Base-by-base conservation (phyloP, 1,140 invertebrate species). In the Calycopis cecrops region DNA sequence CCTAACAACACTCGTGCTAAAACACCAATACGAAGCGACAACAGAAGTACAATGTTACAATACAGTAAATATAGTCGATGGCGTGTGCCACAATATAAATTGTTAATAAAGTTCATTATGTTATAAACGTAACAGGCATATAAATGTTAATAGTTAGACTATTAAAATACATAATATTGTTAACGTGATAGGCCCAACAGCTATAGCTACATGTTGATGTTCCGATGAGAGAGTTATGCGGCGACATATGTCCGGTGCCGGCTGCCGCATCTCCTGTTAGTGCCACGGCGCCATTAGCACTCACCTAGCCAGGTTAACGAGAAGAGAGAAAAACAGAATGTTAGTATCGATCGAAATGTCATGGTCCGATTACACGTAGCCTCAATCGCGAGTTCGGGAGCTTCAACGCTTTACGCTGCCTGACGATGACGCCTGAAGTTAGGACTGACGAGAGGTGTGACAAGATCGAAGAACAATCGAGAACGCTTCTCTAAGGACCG, bases 271-370 rank as follows among this genome's bases (percentile, higher is more conserved):
- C 77, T 77, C 62, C 82, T 67, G 77, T 85, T 85, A 84, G 71
- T 80, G 72, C 79, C 74, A 73, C 83, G 73, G 73, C 81, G 77
- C 80, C 83, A 89, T 91, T 91, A 91, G 90, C 91, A 92, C 91
- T 91, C 91, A 91, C 91, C 91, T 92, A 91, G 85, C 85, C 85
- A 76, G 76, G 85, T 87, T 88, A 88, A 87, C 83, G 81, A 87
- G 82, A 85, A 85, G 85, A 87, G 84, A 87, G 82, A 87, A 87
- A 81, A 88, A 88, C 87, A 88, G 87, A 85, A 88, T 85, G 87
- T 88, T 88, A 88, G 87, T 88, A 86, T 88, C 76, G 84, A 79
- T 86, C 82, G 72, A 86, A 86, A 85, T 87, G 82, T 84, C 80
- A 79, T 78, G 80, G 79, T 76, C 77, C 79, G 74, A 78, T 60